Evolutionary conservation across 2,113 vertebrate genomes (phyloP).

Genomic region (Cyphomyrus discorhynchus): DNA sequence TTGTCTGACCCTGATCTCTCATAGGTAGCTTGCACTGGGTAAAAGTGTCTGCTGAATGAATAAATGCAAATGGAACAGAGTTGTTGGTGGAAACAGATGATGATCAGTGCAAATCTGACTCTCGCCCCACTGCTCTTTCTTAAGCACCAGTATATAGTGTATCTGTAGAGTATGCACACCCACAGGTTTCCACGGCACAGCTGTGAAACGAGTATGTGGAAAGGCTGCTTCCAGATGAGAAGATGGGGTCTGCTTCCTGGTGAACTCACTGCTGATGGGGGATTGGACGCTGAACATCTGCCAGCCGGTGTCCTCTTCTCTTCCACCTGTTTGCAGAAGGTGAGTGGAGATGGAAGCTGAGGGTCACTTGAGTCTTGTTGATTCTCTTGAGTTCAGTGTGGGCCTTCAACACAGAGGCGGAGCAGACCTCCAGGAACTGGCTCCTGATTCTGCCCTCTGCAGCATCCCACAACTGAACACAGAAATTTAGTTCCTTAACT

Average conservation of each 20-base stretch:
- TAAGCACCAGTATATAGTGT: constrained; percentile 42
- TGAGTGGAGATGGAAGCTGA: neutral
- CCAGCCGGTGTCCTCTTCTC: neutral
- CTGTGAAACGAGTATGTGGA: neutral
- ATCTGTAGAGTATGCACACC: constrained; percentile 33
- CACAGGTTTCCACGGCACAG: neutral
- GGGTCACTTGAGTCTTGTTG: neutral
- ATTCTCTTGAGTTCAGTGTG: neutral
- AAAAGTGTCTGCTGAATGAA: neutral
- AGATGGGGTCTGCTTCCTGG: neutral
- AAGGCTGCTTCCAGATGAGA: neutral
- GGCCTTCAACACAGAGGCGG: neutral
- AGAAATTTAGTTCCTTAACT: neutral
- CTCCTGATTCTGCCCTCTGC: neutral
- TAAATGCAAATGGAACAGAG: neutral
- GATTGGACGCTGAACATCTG: neutral
- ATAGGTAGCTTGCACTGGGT: neutral
- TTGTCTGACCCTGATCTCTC: neutral
- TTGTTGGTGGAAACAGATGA: constrained; percentile 8
- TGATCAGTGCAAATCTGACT: constrained; percentile 22
- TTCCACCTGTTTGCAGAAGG: neutral
- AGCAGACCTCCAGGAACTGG: neutral
- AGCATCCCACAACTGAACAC: neutral
- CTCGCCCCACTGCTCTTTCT: neutral
- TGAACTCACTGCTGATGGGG: neutral